Percentiles rank a stretch among this genome's conserved stretches.
phyloP scores from a whole-genome alignment of 1,140 invertebrate genomes.

The Aphis gossypii region DNA sequence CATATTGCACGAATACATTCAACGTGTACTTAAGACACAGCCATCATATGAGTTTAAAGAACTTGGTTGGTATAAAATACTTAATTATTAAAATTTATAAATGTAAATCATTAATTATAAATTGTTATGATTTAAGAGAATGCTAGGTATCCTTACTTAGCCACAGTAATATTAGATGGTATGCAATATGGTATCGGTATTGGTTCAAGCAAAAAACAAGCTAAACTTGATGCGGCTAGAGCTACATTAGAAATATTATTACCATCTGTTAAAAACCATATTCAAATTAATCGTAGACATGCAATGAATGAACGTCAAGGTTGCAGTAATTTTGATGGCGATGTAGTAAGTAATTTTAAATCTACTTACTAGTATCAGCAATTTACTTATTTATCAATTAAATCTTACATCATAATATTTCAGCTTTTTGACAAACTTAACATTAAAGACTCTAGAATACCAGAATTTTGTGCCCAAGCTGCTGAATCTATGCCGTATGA shows the following conservation, averaged over 20 bases:
- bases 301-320: conserved; percentile 50
- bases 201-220: conserved; percentile 93
- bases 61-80: conserved; percentile 69
- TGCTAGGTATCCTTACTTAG: conserved; percentile 90
- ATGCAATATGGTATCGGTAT: conserved; percentile 92
- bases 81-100: neutral
- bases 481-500: conserved; percentile 94
- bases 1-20: conserved; percentile 95
- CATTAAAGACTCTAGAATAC: conserved; percentile 90
- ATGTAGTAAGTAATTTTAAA: conserved; percentile 56
- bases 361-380: neutral
- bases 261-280: conserved; percentile 82
- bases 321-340: conserved; percentile 37
- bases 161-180: conserved; percentile 88
- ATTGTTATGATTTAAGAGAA: conserved; percentile 72
- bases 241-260: conserved; percentile 91
- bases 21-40: conserved; percentile 90
- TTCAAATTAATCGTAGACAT: conserved; percentile 33
- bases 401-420: neutral
- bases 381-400: neutral
- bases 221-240: conserved; percentile 90
- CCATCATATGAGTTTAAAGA: conserved; percentile 93
- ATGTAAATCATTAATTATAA: neutral
- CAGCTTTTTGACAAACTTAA: conserved; percentile 94
- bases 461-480: conserved; percentile 91